A percentile compares a stretch with the other conserved stretches of the same genome.
These are phyloP conservation scores for Tragulus kanchil DNA, from an alignment of 2,113 vertebrate genomes.

Conservation along the genomic window DNA sequence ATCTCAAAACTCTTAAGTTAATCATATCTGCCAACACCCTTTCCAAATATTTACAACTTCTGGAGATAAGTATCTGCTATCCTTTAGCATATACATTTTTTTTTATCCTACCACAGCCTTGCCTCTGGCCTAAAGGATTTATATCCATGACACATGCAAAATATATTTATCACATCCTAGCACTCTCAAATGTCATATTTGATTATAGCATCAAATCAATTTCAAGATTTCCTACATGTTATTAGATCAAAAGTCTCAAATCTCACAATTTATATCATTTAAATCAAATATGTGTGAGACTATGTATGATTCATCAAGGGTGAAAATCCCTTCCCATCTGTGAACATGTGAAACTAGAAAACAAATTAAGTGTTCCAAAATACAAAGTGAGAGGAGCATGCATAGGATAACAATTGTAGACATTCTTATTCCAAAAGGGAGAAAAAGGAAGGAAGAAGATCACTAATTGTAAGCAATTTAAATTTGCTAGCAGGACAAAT, in stretches of 20 bases:
- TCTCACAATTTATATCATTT: not conserved
- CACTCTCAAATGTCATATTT: not conserved
- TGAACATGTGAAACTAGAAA: constrained; percentile 1
- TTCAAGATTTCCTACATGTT: not conserved
- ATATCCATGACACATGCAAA: not conserved
- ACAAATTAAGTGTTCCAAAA: not conserved
- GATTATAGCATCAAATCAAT: not conserved
- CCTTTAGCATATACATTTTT: not conserved
- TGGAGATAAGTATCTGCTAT: not conserved
- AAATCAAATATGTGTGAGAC: not conserved
- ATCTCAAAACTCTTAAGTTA: not conserved
- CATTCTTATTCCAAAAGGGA: not conserved
- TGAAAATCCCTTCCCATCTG: not conserved
- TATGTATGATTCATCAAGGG: not conserved
- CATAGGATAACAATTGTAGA: not conserved
- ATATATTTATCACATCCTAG: not conserved
- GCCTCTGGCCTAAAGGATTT: not conserved
- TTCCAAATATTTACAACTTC: not conserved
- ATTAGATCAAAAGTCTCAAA: not conserved
- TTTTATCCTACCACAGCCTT: not conserved
- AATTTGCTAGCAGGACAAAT: not conserved
- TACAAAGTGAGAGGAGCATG: not conserved
- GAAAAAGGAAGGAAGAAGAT: not conserved
- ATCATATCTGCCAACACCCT: not conserved
- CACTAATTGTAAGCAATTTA: not conserved